Base-by-base conservation (phyloP, 2,113 vertebrate genomes). In the Crotophaga sulcirostris region DNA sequence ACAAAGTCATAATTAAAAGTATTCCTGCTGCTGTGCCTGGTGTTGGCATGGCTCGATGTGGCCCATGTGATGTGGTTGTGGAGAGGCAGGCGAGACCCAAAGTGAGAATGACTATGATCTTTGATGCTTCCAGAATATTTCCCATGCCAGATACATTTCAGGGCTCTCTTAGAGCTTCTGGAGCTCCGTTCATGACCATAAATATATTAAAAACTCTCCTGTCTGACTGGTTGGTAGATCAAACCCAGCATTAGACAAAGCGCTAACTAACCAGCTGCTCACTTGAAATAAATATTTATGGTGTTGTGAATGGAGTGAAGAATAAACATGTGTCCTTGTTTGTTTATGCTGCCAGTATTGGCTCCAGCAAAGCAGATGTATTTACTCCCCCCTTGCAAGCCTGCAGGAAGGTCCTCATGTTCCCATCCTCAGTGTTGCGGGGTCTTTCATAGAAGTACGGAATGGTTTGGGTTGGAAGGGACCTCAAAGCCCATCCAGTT, bases 221-320 rank as follows among this genome's bases (percentile, higher is more conserved):
- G 55, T 77, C 85, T 85, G 13, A 36, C 40, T 4, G 16, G 14
- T 36, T n/a, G 56, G 34, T 77, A 47, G 82, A 87, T 91, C 63
- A 90, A 91, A 76, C 51, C 20, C 55, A 62, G 64, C 79, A 20
- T 67, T 36, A 80, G 87, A 55, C 83, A 80, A 26, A 97, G 93
- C 67, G 92, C 47, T 52, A 74, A 69, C 40, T 64, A 91, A 84
- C 75, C 60, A 64, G 85, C 82, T 96, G 93, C 87, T 93, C 64
- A 5, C 63, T 87, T 69, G 91, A 85, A 91, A 94, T 90, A 92
- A 93, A 90, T 90, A 94, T 94, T 96, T 94, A 75, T 69, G 3
- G 4, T 49, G 67, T n/a, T 79, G 75, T 80, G 91, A 90, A 82
- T 44, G 44, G 88, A 91, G 87, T 56, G 69, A 84, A 45, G 86